Conservation (phyloP, 2,113 vertebrate species). For the Alethe castanea region DNA sequence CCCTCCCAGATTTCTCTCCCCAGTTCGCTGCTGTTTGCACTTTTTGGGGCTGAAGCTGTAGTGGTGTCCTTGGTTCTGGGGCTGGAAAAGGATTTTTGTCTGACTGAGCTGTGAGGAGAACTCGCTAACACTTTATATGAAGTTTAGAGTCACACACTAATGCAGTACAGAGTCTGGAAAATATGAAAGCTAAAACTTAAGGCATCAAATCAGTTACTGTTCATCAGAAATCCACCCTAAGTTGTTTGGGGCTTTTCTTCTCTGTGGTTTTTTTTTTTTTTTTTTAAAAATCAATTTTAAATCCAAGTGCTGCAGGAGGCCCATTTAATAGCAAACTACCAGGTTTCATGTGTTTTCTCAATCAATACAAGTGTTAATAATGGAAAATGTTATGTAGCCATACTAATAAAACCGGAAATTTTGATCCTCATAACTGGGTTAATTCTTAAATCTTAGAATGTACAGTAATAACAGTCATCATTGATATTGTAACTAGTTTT, state of each 20-base stretch:
- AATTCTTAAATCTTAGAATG: background rate
- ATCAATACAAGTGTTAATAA: background rate
- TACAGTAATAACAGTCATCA: background rate
- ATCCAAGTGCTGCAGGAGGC: background rate
- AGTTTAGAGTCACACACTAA: too few relatives aligned
- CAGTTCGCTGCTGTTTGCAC: too few relatives aligned
- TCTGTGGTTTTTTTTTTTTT: background rate
- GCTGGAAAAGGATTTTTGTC: too few relatives aligned
- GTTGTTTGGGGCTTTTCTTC: rapidly evolving
- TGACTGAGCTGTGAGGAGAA: too few relatives aligned
- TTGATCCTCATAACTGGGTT: background rate
- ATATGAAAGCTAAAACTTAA: too few relatives aligned
- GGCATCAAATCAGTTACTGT: background rate
- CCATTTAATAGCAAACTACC: background rate
- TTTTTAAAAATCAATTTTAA: background rate
- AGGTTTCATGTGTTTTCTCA: background rate
- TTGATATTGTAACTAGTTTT: background rate
- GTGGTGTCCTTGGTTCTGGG: too few relatives aligned
- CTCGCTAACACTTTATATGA: too few relatives aligned
- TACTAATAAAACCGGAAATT: background rate
- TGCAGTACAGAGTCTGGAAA: too few relatives aligned
- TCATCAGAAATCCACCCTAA: background rate
- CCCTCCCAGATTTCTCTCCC: too few relatives aligned
- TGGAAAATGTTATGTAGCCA: background rate
- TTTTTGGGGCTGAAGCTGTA: too few relatives aligned